Conservation (phyloP, 2,797 vertebrate species). For the Decapterus maruadsi region DNA sequence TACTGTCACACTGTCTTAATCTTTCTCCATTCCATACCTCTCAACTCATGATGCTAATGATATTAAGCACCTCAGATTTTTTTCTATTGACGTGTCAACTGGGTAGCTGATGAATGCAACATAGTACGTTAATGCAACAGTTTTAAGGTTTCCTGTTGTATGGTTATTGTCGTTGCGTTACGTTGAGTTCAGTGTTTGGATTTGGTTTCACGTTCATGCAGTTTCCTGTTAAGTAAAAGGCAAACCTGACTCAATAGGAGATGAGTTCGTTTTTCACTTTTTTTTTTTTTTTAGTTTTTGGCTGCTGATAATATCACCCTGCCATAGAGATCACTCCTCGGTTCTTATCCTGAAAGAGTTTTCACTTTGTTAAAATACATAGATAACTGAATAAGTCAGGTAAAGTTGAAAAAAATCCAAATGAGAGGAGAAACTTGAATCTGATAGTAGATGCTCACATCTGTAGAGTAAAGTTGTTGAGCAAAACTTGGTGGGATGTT, state of each 20-base stretch:
- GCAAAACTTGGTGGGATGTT: neutral
- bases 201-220: neutral
- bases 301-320: neutral
- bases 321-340: accelerated
- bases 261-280: neutral
- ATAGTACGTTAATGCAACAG: constrained; percentile 15
- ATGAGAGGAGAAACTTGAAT: neutral
- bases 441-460: neutral
- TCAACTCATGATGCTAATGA: constrained; percentile 47
- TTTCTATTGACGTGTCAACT: constrained; percentile 55
- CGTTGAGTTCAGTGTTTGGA: neutral
- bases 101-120: constrained; percentile 33
- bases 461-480: neutral
- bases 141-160: neutral
- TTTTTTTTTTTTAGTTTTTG: neutral
- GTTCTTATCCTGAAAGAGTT: neutral
- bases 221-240: neutral
- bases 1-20: constrained; percentile 40
- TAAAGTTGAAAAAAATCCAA: neutral
- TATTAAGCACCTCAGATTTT: constrained; percentile 16
- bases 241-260: neutral
- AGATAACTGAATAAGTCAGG: neutral
- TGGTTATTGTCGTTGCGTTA: neutral
- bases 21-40: constrained; percentile 42
- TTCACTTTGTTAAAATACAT: neutral